Conservation (phyloP, 2,888 invertebrate species). For the Lasioglossum zephyrum region DNA sequence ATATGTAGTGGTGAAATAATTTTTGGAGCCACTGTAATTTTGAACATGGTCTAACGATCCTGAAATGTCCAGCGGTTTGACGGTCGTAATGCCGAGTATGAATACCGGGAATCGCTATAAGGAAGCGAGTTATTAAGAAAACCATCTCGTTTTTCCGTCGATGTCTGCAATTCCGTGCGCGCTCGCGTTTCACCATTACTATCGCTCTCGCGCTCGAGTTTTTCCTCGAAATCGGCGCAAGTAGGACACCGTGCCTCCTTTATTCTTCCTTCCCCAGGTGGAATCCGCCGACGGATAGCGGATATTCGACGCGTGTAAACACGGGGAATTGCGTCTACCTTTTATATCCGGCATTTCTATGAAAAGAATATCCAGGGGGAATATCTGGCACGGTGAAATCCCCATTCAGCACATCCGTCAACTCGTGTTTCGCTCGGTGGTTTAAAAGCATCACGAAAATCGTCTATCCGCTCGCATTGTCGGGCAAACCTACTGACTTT, state of each 20-base stretch:
- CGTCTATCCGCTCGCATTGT: neutral
- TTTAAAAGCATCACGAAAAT: neutral
- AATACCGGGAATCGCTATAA: constrained; percentile 19
- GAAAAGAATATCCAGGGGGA: constrained; percentile 13
- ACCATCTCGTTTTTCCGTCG: constrained; percentile 25
- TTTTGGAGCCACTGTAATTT: neutral
- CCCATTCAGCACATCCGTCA: constrained; percentile 20
- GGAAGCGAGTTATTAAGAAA: constrained; percentile 30
- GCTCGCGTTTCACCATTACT: neutral
- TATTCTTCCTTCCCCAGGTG: constrained; percentile 38
- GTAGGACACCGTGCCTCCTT: constrained; percentile 64
- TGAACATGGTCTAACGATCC: neutral
- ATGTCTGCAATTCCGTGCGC: constrained; percentile 34
- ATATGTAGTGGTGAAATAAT: neutral
- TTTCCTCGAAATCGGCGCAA: constrained; percentile 59
- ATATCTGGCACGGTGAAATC: constrained; percentile 30
- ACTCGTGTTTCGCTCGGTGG: neutral
- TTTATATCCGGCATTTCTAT: constrained; percentile 10
- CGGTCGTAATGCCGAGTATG: constrained; percentile 27
- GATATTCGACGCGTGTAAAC: constrained; percentile 31
- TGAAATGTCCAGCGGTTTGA: constrained; percentile 10
- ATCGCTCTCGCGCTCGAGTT: constrained; percentile 26
- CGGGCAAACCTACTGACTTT: neutral
- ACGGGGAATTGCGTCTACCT: constrained; percentile 14
- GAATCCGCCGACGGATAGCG: constrained; percentile 41